A percentile compares a stretch with the other conserved stretches of the same genome.
Evolutionary conservation across 2,888 invertebrate species (phyloP).

Genomic region (Parthenolecanium corni): DNA sequence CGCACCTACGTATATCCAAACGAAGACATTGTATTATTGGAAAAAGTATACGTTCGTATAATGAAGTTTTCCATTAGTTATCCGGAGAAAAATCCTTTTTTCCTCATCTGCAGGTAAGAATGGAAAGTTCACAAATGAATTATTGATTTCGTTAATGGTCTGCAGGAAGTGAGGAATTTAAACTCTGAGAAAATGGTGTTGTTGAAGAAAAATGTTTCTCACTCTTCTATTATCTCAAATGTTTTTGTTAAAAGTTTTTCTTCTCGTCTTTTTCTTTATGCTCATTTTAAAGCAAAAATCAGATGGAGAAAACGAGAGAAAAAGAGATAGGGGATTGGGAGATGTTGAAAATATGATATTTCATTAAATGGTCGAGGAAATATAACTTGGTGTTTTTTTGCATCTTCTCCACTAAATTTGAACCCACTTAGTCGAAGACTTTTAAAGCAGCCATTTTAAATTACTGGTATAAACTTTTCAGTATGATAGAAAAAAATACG

Average conservation of each 20-base stretch:
- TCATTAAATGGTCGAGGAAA: constrained; percentile 52
- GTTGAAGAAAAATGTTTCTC: constrained; percentile 10
- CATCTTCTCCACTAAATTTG: constrained; percentile 6
- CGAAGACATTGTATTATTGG: too few relatives aligned
- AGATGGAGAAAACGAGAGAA: not conserved
- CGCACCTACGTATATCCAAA: too few relatives aligned
- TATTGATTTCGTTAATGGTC: constrained; percentile 21
- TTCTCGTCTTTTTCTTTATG: not conserved
- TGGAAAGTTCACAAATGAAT: constrained; percentile 15
- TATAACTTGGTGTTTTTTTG: not conserved
- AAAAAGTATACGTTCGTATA: too few relatives aligned
- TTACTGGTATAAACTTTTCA: not conserved
- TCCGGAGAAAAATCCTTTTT: too few relatives aligned
- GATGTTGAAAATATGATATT: constrained; percentile 95
- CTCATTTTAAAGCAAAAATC: not conserved
- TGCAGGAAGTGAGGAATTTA: constrained; percentile 8
- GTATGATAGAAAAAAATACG: not conserved
- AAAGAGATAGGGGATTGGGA: constrained; percentile 72
- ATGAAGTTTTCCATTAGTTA: too few relatives aligned
- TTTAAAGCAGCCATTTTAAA: too few relatives aligned
- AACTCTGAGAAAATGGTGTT: not conserved
- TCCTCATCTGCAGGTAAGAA: not conserved
- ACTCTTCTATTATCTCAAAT: constrained; percentile 5
- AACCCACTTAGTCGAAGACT: not conserved
- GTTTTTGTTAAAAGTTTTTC: constrained; percentile 1